phyloP scores from a whole-genome alignment of 2,888 invertebrate genomes.

The Perizoma affinitatum region DNA sequence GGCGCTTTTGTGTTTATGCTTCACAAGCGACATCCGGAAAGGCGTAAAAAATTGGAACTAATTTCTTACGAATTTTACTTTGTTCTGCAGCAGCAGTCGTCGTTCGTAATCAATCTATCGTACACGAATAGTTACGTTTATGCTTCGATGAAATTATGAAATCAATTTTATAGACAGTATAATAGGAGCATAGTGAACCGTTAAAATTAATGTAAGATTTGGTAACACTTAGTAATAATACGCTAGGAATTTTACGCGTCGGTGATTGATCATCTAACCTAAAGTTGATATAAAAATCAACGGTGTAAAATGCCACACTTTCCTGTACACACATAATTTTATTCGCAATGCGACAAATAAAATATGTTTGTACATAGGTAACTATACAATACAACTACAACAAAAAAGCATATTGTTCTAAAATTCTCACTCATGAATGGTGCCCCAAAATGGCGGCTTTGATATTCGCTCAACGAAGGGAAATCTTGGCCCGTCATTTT shows the following conservation, averaged over 20 bases:
- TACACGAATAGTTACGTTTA: conserved; percentile 79
- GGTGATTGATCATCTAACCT: conserved; percentile 73
- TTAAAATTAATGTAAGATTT: conserved; percentile 82
- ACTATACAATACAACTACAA: conserved; percentile 22
- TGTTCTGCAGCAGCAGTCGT: conserved; percentile 77
- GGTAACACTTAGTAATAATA: conserved; percentile 79
- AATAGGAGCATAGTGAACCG: conserved; percentile 84
- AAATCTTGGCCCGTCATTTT: conserved; percentile 10
- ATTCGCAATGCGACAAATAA: conserved; percentile 28
- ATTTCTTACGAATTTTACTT: conserved; percentile 55
- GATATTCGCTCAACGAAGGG: conserved; percentile 15
- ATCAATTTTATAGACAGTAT: conserved; percentile 81
- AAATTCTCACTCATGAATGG: conserved; percentile 4
- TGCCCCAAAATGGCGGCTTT: conserved; percentile 29
- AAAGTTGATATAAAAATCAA: conserved; percentile 54
- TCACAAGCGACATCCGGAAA: conserved; percentile 54
- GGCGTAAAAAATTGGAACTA: conserved; percentile 66
- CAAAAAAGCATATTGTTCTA: conserved; percentile 4
- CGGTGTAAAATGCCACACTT: conserved; percentile 48
- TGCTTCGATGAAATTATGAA: conserved; percentile 83
- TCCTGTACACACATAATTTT: conserved; percentile 29
- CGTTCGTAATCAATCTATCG: conserved; percentile 79
- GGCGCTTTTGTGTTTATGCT: conserved; percentile 22
- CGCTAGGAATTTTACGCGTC: conserved; percentile 78
- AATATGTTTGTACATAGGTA: conserved; percentile 27